These are phyloP conservation scores for Cisticola juncidis DNA, from an alignment of 2,113 vertebrate species.

Conservation along the genomic window DNA sequence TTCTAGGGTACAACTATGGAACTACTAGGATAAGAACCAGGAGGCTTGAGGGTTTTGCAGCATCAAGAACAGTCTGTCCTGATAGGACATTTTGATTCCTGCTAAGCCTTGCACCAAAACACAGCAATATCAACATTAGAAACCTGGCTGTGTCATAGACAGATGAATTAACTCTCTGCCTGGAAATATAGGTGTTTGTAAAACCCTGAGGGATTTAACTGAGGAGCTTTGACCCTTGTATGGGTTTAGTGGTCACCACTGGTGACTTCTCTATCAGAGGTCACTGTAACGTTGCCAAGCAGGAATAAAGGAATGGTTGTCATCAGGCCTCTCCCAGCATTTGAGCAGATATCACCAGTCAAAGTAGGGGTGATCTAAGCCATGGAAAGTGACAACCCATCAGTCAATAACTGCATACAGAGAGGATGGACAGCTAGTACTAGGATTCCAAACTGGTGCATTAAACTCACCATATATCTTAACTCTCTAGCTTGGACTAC, in stretches of 20 bases:
- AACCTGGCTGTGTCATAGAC: not conserved
- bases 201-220: not conserved
- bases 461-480: not conserved
- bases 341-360: not conserved
- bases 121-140: not conserved
- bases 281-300: fast-evolving
- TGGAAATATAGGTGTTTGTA: not conserved
- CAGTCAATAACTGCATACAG: not conserved
- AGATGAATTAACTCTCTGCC: not conserved
- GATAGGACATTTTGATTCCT: not conserved
- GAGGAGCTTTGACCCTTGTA: not conserved
- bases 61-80: not conserved
- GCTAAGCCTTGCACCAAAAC: not conserved
- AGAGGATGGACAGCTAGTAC: not conserved
- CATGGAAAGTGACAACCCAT: not conserved
- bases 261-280: not conserved
- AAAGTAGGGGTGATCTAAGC: not conserved
- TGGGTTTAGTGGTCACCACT: fast-evolving
- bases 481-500: not conserved
- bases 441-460: not conserved
- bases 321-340: not conserved
- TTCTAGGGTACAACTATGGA: not conserved
- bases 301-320: not conserved
- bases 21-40: not conserved
- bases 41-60: not conserved